These are phyloP conservation scores for Colinus virginianus DNA, from an alignment of 2,113 vertebrate genomes.

Conservation along the genomic window DNA sequence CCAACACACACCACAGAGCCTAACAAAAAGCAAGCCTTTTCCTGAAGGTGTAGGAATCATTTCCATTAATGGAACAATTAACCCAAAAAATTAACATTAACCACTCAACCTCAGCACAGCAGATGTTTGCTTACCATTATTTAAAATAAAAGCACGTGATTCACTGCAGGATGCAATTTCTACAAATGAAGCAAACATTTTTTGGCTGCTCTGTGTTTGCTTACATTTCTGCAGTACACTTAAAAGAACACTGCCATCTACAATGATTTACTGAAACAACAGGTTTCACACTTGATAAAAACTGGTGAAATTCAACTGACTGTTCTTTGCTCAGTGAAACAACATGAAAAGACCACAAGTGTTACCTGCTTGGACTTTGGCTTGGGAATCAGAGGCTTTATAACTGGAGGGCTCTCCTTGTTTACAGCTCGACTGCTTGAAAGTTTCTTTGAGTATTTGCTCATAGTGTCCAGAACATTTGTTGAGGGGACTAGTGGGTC, in stretches of 20 bases:
- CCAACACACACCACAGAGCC: accelerated
- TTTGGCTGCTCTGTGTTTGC: background rate
- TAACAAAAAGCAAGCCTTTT: background rate
- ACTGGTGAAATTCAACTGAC: background rate
- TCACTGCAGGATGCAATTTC: background rate
- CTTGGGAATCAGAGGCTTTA: constrained; percentile 90
- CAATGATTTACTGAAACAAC: background rate
- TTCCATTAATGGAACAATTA: background rate
- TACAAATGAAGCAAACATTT: background rate
- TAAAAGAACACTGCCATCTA: background rate
- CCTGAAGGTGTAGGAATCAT: background rate
- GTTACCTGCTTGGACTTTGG: constrained; percentile 89
- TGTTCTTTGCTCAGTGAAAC: background rate
- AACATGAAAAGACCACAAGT: background rate
- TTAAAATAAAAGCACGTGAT: background rate
- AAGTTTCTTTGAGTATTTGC: constrained; percentile 80
- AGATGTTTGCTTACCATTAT: background rate
- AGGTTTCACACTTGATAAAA: background rate
- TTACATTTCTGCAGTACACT: background rate
- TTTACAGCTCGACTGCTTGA: constrained; percentile 65
- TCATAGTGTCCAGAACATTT: constrained; percentile 91
- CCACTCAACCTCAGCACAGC: background rate
- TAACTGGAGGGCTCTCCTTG: constrained; percentile 79
- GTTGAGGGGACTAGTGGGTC: constrained; percentile 69
- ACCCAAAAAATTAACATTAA: background rate